Base-by-base conservation (phyloP, 2,888 invertebrate species). In the Homarus gammarus region DNA sequence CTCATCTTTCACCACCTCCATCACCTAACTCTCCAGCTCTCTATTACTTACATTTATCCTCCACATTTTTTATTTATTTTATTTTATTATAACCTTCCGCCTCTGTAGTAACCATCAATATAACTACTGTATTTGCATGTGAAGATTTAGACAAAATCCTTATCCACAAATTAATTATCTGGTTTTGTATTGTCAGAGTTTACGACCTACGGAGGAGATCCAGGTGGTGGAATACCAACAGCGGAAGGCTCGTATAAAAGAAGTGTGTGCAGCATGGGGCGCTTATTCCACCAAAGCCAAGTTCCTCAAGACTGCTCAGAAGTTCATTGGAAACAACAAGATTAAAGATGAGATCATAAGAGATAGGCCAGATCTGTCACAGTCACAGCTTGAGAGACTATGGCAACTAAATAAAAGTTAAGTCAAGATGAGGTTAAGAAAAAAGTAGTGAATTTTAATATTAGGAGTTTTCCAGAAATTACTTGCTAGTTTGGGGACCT, bases 351-450 rank as follows among this genome's bases (percentile, higher is more conserved):
- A 77, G 44, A 70, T 87, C 38, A n/a, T 49, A 22, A 87, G 40
- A n/a, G 87, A 87, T 36, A 72, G 40, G 68, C 75, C 36, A 12
- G 83, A 87, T 8, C 73, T 87, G 15, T 87, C 87, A 6, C 75
- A 77, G 82, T 75, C 87, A 6, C 87, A 87, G 77, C 75, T 87
- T 15, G 87, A 87, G 68, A 82, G 87, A 51, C n/a, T 87, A 15
- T 87, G 87, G 87, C 87, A 87, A 51, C 75, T 87, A 2, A 87
- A 82, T 40, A 87, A 87, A 49, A 87, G 81, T 82, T 87, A 27
- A 44, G 86, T 64, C 22, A 27, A 27, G 81, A 27, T 36, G 51
- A 61, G 22, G n/a, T n/a, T n/a, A n/a, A n/a, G n/a, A n/a, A n/a
- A n/a, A n/a, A n/a, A n/a, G n/a, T n/a, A n/a, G n/a, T n/a, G n/a